Conservation (phyloP, 2,888 invertebrate genomes). For the Philereme vetulata region DNA sequence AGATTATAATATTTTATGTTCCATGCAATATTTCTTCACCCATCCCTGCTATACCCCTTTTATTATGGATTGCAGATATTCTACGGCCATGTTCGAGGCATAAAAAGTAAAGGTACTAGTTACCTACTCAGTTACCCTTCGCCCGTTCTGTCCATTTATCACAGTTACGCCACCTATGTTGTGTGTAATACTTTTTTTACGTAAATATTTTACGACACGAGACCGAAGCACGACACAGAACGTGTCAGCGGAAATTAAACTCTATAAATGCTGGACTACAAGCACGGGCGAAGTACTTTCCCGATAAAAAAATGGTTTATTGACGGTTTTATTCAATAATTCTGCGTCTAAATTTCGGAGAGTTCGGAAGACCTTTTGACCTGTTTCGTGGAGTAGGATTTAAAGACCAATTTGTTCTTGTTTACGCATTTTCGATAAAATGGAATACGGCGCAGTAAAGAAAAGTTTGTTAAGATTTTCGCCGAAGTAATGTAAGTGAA, state of each 20-base stretch:
- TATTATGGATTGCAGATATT: constrained; percentile 39
- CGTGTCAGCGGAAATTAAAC: constrained; percentile 45
- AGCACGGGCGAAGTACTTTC: constrained; percentile 23
- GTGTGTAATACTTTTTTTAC: constrained; percentile 40
- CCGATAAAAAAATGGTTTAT: constrained; percentile 31
- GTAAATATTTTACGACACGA: constrained; percentile 40
- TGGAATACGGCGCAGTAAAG: background rate
- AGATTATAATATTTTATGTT: constrained; percentile 38
- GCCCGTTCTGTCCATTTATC: constrained; percentile 40
- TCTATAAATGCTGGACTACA: constrained; percentile 39
- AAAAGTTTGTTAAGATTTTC: constrained; percentile 2
- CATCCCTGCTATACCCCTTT: constrained; percentile 24
- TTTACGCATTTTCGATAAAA: constrained; percentile 6
- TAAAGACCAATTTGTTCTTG: constrained; percentile 5
- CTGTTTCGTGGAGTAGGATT: background rate
- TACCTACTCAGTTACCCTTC: constrained; percentile 39
- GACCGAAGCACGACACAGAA: constrained; percentile 36
- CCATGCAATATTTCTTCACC: constrained; percentile 37
- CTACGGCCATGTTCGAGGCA: constrained; percentile 35
- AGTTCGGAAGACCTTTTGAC: constrained; percentile 6
- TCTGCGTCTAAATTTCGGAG: background rate
- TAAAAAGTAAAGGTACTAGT: constrained; percentile 36
- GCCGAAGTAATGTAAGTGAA: constrained; percentile 2
- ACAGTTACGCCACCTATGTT: constrained; percentile 41
- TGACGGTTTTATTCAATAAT: constrained; percentile 21